Evolutionary conservation across 2,888 invertebrate species (phyloP).

Genomic region (Petrophora chlorosata): DNA sequence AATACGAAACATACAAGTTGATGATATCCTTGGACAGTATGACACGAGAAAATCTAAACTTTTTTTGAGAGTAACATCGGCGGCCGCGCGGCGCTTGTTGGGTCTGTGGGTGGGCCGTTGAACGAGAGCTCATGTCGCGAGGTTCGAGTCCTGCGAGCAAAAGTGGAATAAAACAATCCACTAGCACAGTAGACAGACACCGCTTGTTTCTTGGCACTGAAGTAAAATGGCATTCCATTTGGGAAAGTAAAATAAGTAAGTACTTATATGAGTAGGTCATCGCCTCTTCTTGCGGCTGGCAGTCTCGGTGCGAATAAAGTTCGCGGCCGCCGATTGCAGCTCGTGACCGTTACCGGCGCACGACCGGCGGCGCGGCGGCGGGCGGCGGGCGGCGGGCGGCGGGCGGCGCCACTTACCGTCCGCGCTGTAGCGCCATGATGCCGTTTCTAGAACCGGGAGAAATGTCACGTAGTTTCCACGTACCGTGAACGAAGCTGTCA

Average conservation of each 20-base stretch:
- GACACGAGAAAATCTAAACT: too few relatives aligned
- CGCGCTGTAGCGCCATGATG: neutral
- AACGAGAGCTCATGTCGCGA: too few relatives aligned
- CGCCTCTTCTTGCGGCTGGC: slow-evolving; percentile 7
- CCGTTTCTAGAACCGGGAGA: neutral
- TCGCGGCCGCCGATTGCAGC: slow-evolving; percentile 18
- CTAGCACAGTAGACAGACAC: too few relatives aligned
- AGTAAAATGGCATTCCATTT: slow-evolving; percentile 16
- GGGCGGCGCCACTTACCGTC: neutral
- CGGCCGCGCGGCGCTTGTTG: too few relatives aligned
- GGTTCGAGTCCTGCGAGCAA: too few relatives aligned
- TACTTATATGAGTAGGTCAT: slow-evolving; percentile 11
- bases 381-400: too few relatives aligned
- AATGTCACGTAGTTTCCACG: slow-evolving; percentile 9
- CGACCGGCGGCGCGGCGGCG: too few relatives aligned
- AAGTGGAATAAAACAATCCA: too few relatives aligned
- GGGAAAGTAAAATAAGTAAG: slow-evolving; percentile 24
- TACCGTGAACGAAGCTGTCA: neutral
- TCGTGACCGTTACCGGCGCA: slow-evolving; percentile 30
- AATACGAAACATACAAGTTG: too few relatives aligned
- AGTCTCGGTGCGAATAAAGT: slow-evolving; percentile 9
- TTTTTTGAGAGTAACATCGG: too few relatives aligned
- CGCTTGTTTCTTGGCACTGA: slow-evolving; percentile 1
- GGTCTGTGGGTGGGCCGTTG: too few relatives aligned
- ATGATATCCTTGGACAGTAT: too few relatives aligned